Evolutionary conservation across 2,113 vertebrate species (phyloP).

Genomic region (Cyphomyrus plagiostoma): DNA sequence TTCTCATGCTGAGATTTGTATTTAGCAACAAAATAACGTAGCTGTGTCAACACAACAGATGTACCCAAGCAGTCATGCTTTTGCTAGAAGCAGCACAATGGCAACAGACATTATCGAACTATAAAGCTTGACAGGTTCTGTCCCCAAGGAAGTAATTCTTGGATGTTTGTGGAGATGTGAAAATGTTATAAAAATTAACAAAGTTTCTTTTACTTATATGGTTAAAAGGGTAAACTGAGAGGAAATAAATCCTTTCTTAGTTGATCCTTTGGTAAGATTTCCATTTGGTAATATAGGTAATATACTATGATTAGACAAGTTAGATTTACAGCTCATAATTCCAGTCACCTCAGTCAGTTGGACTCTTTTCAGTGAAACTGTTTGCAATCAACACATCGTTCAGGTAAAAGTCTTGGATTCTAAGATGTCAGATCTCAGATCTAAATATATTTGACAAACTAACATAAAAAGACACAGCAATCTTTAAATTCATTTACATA

Average conservation of each 20-base stretch:
- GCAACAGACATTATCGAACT: not conserved
- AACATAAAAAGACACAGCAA: not conserved
- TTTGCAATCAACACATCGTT: not conserved
- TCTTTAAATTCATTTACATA: not conserved
- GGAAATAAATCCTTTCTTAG: not conserved
- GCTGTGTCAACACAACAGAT: not conserved
- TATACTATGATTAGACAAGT: not conserved
- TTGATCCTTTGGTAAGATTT: not conserved
- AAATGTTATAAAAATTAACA: not conserved
- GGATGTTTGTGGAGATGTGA: not conserved
- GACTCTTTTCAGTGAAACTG: not conserved
- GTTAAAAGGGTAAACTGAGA: not conserved
- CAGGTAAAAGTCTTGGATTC: not conserved
- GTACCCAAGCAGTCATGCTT: not conserved
- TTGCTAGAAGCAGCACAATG: not conserved
- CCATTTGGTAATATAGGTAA: too few species aligned
- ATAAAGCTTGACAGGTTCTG: not conserved
- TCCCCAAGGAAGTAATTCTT: not conserved
- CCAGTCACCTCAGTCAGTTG: not conserved
- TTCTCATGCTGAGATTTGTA: not conserved
- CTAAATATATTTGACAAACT: not conserved
- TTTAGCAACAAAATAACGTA: not conserved
- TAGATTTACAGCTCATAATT: not conserved
- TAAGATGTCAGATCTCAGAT: not conserved
- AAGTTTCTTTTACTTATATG: not conserved